These are phyloP conservation scores for Drosophila nr. fundita DNA, from an alignment of 2,888 invertebrate genomes.

Conservation along the genomic window DNA sequence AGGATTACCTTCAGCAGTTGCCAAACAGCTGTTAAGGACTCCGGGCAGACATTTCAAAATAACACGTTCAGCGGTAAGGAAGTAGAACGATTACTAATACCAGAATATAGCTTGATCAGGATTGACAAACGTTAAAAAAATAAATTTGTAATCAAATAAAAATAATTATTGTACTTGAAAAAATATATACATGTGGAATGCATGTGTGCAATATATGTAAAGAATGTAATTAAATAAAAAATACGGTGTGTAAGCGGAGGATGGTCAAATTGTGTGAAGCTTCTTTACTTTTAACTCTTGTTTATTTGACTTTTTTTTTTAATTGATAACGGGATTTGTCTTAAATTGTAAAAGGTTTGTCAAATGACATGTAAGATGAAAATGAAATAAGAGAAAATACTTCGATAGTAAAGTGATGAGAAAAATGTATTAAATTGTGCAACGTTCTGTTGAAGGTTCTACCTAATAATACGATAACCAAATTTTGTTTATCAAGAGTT, in stretches of 20 bases:
- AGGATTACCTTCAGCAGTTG: conserved; percentile 16
- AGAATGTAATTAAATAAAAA: neutral
- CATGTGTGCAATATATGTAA: neutral
- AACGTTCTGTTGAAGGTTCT: neutral
- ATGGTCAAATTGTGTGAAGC: neutral
- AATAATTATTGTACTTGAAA: neutral
- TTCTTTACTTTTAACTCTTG: no score
- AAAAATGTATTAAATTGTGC: neutral
- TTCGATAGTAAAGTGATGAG: neutral
- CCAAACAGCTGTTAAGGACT: conserved; percentile 70
- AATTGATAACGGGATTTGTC: no score
- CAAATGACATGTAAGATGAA: neutral
- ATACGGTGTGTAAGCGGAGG: neutral
- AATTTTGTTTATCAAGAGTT: neutral
- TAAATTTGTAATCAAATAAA: neutral
- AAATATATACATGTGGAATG: neutral
- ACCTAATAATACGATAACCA: neutral
- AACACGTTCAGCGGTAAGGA: conserved; percentile 76
- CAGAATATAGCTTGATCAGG: neutral
- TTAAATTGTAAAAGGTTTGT: neutral
- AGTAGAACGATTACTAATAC: conserved; percentile 36
- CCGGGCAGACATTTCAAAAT: conserved; percentile 74
- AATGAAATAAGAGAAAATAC: neutral
- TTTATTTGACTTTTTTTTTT: no score
- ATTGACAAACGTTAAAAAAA: neutral